Evolutionary conservation across 1,140 invertebrate species (phyloP), one percentile per base, ranked within the genome.

Genomic region (Pachypeltis micranthus): DNA sequence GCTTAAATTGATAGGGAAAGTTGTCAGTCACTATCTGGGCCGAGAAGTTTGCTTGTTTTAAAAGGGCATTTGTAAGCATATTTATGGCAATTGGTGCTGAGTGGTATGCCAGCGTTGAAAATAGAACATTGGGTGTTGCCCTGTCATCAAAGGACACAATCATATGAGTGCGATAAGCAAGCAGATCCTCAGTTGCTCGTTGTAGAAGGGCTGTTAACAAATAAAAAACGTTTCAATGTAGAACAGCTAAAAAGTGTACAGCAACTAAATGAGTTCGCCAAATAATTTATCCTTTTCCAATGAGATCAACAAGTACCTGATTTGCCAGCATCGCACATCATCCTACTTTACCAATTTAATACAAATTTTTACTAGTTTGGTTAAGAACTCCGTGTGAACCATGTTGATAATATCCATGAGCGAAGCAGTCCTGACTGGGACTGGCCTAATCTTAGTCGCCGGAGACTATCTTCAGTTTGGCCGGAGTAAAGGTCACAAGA

Each of bases 1-100:
- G 12, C 12, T 21, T 51, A 21, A 51, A 51, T 14, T 7, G 4
- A 51, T 51, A 51, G 10, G 47, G 47, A 51, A 16, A 21, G 21
- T 21, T 51, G 47, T 10, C 12, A 4, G 47, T 21, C 47, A 4
- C 4, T 16, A 51, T 51, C 12, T 10, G 4, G 4, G 47, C 47
- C 4, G 47, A 51, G 23, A 21, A 14, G 23, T 21, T 21, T 4
- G 7, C 47, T 14, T 51, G 10, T 21, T 21, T 10, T 51, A 51
- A 4, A 51, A 51, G 44, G 27, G 77, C 71, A 66, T 77, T 79
- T n/a, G 74, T 69, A 7, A 79, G 59, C 21, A 75, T 63, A 56
- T 74, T 74, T 28, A 82, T 64, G 3, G 78, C 66, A 1, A 80
- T 73, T 0, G 76, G 75, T 10, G 76, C 70, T 0, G 75, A 69